Base-by-base conservation (phyloP, 2,113 vertebrate genomes). In the Scomber scombrus region DNA sequence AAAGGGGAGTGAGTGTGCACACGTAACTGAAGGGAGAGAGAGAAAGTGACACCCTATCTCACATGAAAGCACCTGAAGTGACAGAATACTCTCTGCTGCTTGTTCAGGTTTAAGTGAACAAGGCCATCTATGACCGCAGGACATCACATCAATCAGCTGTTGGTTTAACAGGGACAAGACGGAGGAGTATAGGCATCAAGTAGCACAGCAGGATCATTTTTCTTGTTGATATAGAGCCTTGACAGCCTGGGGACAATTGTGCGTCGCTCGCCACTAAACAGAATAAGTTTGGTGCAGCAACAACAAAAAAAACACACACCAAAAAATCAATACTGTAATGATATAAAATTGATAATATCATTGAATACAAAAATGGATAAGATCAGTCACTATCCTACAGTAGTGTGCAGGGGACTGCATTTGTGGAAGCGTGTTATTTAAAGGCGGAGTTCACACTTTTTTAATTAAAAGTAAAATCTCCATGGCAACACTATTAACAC, bases 91-190 rank as follows among this genome's bases (percentile, higher is more conserved):
- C 21, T 50, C 60, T 55, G 69, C 51, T 71, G 81, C 71, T 77
- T 73, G 12, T 66, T 79, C 58, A 19, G 26, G 81, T 80, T 68
- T 56, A 65, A 55, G 45, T 46, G 54, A 81, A 70, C 55, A 40
- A 6, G 58, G 67, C 62, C 55, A 15, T 75, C 50, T 8, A 13
- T 60, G 65, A 82, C 69, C 16, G 62, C 90, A 66, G 77, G 82
- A 78, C 64, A 77, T 63, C 61, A 52, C 74, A 75, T 69, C 72
- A 78, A 81, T 81, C 82, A 76, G 58, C 62, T 60, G 75, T 46
- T 58, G 23, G 60, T 51, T 29, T 47, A 56, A 79, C 16, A 4
- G 11, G 16, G 64, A 85, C 23, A 63, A 49, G 47, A 58, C 15
- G 12, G 12, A n/a, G 40, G 29, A 47, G 3, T 10, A 0, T 49